Evolutionary conservation across 1,140 invertebrate species (phyloP), one percentile per base, ranked within the genome.

Genomic region (Telenomus remus): DNA sequence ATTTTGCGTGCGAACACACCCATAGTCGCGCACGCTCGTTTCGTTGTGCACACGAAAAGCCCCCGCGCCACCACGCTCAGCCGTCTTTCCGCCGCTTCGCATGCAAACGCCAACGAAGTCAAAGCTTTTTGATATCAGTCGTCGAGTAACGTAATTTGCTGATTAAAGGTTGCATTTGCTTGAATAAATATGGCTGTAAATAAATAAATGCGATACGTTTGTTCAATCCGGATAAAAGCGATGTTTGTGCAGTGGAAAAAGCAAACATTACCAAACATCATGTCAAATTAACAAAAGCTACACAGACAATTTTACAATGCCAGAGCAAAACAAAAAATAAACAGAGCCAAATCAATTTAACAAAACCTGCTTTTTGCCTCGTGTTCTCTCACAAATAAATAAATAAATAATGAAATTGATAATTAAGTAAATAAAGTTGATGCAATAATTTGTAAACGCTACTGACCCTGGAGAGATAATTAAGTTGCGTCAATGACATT

Each of bases 121-220:
- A 60, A 60, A 60, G 64, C 55, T 55, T 60, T 60, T 54, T 42
- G 47, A 54, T 69, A 60, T 69, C 55, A 47, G 33, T 54, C 43
- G 4, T 54, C 49, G 49, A 39, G 27, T 46, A 69, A 60, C 42
- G 54, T 51, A 57, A 59, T 54, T 69, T 69, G 49, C 42, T 53
- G 56, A 69, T 69, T 59, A 60, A 69, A 69, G 39, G 65, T 57
- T 33, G 42, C 46, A 19, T 51, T 50, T 59, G 10, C 37, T 37
- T 46, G 54, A 12, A 51, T 51, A 46, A 51, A 68, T 46, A 43
- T 37, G 47, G n/a, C 16, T 1, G 15, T 56, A 44, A 51, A 60
- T 60, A 50, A 42, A 44, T 57, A 56, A 66, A 66, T 27, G 13
- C 11, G 53, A 66, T 53, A 51, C 16, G 34, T 51, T 35, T 51